A percentile compares a stretch with the other conserved stretches of the same genome.
phyloP scores from a whole-genome alignment of 1,140 invertebrate species.

The Nasonia longicornis region DNA sequence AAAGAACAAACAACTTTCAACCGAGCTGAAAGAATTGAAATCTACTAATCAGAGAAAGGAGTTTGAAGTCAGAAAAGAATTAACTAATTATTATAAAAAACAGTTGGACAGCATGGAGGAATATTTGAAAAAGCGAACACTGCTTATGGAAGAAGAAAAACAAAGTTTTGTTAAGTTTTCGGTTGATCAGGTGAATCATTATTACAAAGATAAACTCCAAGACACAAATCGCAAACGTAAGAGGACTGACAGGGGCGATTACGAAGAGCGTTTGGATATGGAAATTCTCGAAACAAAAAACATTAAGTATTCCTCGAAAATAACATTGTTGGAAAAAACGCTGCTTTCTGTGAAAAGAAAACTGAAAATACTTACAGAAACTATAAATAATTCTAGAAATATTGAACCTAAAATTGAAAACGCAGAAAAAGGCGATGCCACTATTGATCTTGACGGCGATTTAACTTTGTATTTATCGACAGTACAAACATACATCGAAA shows the following conservation, averaged over 20 bases:
- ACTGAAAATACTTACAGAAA: conserved; percentile 27
- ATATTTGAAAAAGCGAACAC: conserved; percentile 53
- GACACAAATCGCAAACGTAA: conserved; percentile 53
- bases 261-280: conserved; percentile 24
- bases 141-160: conserved; percentile 52
- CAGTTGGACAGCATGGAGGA: conserved; percentile 56
- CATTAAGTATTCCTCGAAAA: conserved; percentile 46
- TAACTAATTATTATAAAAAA: conserved; percentile 52
- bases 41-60: conserved; percentile 49
- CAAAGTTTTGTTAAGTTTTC: conserved; percentile 55
- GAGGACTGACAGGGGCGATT: conserved; percentile 47
- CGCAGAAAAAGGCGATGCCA: not conserved
- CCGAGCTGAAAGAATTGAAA: conserved; percentile 49
- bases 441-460: not conserved
- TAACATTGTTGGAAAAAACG: conserved; percentile 11
- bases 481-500: not conserved
- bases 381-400: not conserved
- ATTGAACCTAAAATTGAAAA: not conserved
- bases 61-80: conserved; percentile 55
- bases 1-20: conserved; percentile 43
- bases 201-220: conserved; percentile 55
- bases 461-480: not conserved
- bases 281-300: conserved; percentile 50
- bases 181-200: conserved; percentile 52
- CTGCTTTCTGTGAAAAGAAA: conserved; percentile 38